Evolutionary conservation across 2,888 invertebrate genomes (phyloP).

Genomic region (Himalopsyche kuldschensis): DNA sequence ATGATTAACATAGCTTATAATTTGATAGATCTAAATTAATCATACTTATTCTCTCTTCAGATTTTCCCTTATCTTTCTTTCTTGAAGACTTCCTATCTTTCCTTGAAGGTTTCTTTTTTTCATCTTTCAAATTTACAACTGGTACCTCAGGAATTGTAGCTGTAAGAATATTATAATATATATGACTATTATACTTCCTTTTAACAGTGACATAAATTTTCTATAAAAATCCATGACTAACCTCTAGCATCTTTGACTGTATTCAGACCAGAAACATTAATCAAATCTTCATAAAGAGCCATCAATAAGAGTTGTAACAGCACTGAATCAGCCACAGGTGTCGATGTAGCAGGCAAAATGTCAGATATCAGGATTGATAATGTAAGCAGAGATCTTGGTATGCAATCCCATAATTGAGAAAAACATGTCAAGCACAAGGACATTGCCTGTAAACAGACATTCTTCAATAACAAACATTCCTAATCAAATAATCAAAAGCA

Average conservation of each 20-base stretch:
- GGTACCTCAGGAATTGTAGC: constrained; percentile 14
- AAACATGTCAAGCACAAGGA: constrained; percentile 72
- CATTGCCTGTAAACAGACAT: constrained; percentile 59
- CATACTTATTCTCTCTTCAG: constrained; percentile 23
- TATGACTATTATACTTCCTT: neutral
- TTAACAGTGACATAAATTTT: neutral
- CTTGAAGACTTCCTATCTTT: constrained; percentile 24
- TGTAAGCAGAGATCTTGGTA: constrained; percentile 63
- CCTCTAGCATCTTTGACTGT: constrained; percentile 49
- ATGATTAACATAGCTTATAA: no score
- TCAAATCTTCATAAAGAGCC: constrained; percentile 68
- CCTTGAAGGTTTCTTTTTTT: constrained; percentile 23
- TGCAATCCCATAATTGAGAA: constrained; percentile 68
- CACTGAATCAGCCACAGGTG: constrained; percentile 71
- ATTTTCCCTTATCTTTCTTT: constrained; percentile 15
- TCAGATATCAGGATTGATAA: constrained; percentile 67
- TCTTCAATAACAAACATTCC: neutral
- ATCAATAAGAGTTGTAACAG: constrained; percentile 72
- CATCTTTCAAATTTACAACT: constrained; percentile 12
- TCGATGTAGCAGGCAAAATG: constrained; percentile 69
- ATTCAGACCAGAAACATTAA: constrained; percentile 56
- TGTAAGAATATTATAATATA: constrained; percentile 1
- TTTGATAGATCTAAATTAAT: neutral
- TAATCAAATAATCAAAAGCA: neutral
- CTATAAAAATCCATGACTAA: constrained; percentile 32